phyloP scores from a whole-genome alignment of 2,797 vertebrate species.

The Babyrousa celebensis region DNA sequence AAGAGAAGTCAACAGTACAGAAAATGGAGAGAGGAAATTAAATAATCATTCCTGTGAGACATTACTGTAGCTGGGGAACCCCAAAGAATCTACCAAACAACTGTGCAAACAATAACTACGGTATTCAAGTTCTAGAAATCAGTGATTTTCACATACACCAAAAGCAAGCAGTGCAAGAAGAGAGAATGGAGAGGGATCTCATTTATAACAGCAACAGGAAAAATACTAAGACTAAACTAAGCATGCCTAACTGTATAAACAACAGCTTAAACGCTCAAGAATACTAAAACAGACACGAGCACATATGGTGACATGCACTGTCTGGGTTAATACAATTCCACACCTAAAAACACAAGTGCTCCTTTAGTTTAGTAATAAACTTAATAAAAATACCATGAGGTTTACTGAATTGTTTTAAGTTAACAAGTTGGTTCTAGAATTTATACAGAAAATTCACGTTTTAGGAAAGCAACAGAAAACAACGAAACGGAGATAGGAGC shows the following conservation, averaged over 20 bases:
- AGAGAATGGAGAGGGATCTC: not conserved
- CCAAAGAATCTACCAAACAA: constrained; percentile 44
- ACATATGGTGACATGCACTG: not conserved
- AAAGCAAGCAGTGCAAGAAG: constrained; percentile 28
- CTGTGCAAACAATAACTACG: not conserved
- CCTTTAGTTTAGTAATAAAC: constrained; percentile 36
- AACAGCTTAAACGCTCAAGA: not conserved
- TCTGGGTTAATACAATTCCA: constrained; percentile 2
- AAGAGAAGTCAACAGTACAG: constrained; percentile 10
- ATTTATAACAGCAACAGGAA: not conserved
- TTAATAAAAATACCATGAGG: not conserved
- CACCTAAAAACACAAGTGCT: constrained; percentile 27
- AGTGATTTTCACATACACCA: not conserved
- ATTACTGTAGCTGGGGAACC: not conserved
- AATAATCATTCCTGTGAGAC: constrained; percentile 24
- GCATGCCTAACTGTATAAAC: not conserved
- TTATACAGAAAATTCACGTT: constrained; percentile 18
- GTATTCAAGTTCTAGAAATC: constrained; percentile 19
- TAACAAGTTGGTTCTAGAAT: constrained; percentile 20
- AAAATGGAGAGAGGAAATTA: not conserved
- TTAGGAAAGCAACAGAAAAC: constrained; percentile 16
- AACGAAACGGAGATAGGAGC: not conserved
- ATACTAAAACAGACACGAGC: not conserved
- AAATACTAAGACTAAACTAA: constrained; percentile 32
- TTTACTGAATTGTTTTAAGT: not conserved